phyloP scores from a whole-genome alignment of 2,113 vertebrate genomes.

The Protobothrops flavoviridis region DNA sequence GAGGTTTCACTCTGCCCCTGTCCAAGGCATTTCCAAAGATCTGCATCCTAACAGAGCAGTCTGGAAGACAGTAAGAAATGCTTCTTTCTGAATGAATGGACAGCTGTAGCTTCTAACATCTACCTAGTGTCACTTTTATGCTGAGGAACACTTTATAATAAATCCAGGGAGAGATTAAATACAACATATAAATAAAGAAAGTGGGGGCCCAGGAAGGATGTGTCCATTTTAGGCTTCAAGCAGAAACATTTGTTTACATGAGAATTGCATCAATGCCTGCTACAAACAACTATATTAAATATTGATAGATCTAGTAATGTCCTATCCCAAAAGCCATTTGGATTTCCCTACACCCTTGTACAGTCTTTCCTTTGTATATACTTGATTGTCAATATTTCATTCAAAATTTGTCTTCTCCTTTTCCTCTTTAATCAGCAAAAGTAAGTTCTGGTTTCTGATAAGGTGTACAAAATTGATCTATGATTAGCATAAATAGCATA shows the following conservation, averaged over 20 bases:
- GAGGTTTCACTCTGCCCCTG: constrained; percentile 53
- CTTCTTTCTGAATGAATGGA: constrained; percentile 47
- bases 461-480: constrained; percentile 61
- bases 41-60: constrained; percentile 62
- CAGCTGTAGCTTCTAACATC: constrained; percentile 48
- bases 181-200: constrained; percentile 63
- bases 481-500: constrained; percentile 66
- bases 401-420: constrained; percentile 58
- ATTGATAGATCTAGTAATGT: constrained; percentile 37
- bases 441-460: constrained; percentile 61
- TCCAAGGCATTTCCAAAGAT: constrained; percentile 66
- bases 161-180: constrained; percentile 58
- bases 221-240: constrained; percentile 54
- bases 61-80: constrained; percentile 53
- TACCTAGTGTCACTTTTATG: constrained; percentile 63
- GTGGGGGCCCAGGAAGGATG: constrained; percentile 31
- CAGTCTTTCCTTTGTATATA: constrained; percentile 47
- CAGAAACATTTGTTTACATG: constrained; percentile 53
- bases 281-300: constrained; percentile 45
- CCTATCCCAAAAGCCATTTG: constrained; percentile 40
- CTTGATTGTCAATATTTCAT: constrained; percentile 77
- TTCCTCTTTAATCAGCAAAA: constrained; percentile 53
- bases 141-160: constrained; percentile 70
- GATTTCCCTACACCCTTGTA: constrained; percentile 24
- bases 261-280: constrained; percentile 48